phyloP scores from a whole-genome alignment of 2,797 vertebrate species.

The Acestrorhynchus altus region DNA sequence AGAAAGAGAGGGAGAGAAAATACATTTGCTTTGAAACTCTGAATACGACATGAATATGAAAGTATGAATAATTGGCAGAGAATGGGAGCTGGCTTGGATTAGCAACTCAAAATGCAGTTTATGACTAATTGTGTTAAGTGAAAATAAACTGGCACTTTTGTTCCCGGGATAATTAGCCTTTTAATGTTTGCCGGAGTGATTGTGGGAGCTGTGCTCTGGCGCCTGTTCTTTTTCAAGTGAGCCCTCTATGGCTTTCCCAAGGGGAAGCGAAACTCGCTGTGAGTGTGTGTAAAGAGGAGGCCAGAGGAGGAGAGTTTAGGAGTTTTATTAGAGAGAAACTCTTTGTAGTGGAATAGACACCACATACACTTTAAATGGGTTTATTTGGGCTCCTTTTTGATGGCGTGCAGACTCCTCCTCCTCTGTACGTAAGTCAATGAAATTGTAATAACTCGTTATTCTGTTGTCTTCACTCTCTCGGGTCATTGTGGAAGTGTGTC shows the following conservation, averaged over 20 bases:
- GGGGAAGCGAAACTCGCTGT: slow-evolving; percentile 66
- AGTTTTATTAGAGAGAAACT: slow-evolving; percentile 50
- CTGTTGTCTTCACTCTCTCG: not conserved
- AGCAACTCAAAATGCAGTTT: slow-evolving; percentile 81
- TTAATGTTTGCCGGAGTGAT: slow-evolving; percentile 75
- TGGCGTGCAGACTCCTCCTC: slow-evolving; percentile 19
- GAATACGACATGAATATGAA: slow-evolving; percentile 80
- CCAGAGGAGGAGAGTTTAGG: slow-evolving; percentile 56
- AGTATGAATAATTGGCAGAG: slow-evolving; percentile 84
- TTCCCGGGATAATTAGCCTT: slow-evolving; percentile 82
- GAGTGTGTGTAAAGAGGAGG: slow-evolving; percentile 50
- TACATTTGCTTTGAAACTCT: slow-evolving; percentile 82
- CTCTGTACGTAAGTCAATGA: slow-evolving; percentile 20
- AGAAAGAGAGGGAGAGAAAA: slow-evolving; percentile 18
- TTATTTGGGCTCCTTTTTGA: slow-evolving; percentile 27
- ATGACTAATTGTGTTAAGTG: slow-evolving; percentile 87
- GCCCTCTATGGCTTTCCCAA: slow-evolving; percentile 78
- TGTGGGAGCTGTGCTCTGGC: slow-evolving; percentile 69
- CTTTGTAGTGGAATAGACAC: slow-evolving; percentile 46
- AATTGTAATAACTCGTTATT: slow-evolving; percentile 35
- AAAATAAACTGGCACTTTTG: slow-evolving; percentile 85
- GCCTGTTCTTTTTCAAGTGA: slow-evolving; percentile 71
- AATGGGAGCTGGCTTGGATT: slow-evolving; percentile 77
- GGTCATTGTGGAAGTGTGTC: not conserved
- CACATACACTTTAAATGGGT: slow-evolving; percentile 6